Evolutionary conservation across 2,797 vertebrate genomes (phyloP), one percentile per base, ranked within the genome.

Genomic region (Chaetodon trifasciatus): DNA sequence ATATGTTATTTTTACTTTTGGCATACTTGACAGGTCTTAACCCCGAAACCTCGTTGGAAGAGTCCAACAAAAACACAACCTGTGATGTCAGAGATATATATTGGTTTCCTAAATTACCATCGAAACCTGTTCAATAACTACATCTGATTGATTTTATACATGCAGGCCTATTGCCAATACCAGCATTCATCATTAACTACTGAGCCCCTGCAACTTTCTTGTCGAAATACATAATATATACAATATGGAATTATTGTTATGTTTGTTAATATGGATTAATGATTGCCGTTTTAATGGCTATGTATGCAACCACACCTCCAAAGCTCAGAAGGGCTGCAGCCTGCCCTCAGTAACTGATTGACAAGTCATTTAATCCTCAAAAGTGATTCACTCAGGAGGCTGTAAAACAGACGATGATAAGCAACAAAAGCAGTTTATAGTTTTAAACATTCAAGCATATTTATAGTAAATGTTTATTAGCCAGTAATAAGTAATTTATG

Each of bases 1-100:
- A 83, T 71, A 19, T n/a, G 0, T 0, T 0, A 0, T 0, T 32
- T 74, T 24, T 44, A 0, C 66, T n/a, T 62, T 32, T 21, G 5
- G 0, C 0, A 0, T 0, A 4, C 52, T 86, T 90, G 65, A 85
- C 32, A n/a, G 40, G 6, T 79, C 1, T 71, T 17, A 64, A 72
- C 75, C 75, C 21, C 46, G 6, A 40, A 63, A 73, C 67, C 78
- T 75, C 19, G 55, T 68, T 81, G 81, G 78, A 58, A 46, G 76
- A 70, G 66, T 76, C 86, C 82, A 85, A 86, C 87, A 88, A 86
- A 88, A 89, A 89, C 85, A 89, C 66, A 74, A 70, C 10, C 56
- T 73, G 76, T 85, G 52, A 84, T 44, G 80, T 87, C 76, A 83
- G 42, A 81, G 44, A 65, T 39, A 37, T 70, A 44, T 4, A 1